phyloP scores from a whole-genome alignment of 2,797 vertebrate genomes.

The Parambassis ranga region DNA sequence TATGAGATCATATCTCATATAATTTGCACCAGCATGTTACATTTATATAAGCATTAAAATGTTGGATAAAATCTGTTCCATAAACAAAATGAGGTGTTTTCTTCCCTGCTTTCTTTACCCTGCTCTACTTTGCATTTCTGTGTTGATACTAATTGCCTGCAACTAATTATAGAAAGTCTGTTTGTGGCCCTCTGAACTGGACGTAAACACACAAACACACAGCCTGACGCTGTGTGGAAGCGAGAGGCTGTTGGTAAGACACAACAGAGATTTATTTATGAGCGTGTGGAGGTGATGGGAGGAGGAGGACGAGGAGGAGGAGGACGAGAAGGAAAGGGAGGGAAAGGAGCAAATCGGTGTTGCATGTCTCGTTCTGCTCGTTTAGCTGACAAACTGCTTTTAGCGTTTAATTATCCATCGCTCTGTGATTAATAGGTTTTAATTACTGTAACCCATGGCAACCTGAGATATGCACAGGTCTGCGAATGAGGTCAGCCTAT shows the following conservation, averaged over 20 bases:
- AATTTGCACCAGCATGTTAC: background rate
- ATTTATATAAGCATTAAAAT: background rate
- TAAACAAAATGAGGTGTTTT: slow-evolving; percentile 3
- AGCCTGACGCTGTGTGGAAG: slow-evolving; percentile 2
- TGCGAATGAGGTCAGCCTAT: slow-evolving; percentile 47
- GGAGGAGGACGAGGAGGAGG: background rate
- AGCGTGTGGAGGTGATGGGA: background rate
- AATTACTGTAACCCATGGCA: slow-evolving; percentile 72
- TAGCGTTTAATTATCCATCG: slow-evolving; percentile 74
- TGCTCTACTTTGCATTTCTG: slow-evolving; percentile 39
- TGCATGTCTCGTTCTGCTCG: slow-evolving; percentile 61
- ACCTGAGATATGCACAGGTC: slow-evolving; percentile 63
- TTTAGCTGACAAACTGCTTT: slow-evolving; percentile 74
- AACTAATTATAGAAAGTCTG: slow-evolving; percentile 58
- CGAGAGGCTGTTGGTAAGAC: slow-evolving; percentile 18
- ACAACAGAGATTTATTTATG: slow-evolving; percentile 19
- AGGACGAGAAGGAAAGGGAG: background rate
- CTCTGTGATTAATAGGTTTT: slow-evolving; percentile 76
- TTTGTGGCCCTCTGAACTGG: slow-evolving; percentile 25
- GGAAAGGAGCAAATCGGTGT: slow-evolving; percentile 32
- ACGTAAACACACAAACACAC: background rate
- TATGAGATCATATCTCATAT: background rate
- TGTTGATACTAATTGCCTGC: slow-evolving; percentile 51
- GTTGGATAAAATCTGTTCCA: background rate
- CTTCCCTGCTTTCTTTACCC: background rate